These are phyloP conservation scores for Phthorimaea operculella DNA, from an alignment of 1,140 invertebrate genomes.

Conservation along the genomic window DNA sequence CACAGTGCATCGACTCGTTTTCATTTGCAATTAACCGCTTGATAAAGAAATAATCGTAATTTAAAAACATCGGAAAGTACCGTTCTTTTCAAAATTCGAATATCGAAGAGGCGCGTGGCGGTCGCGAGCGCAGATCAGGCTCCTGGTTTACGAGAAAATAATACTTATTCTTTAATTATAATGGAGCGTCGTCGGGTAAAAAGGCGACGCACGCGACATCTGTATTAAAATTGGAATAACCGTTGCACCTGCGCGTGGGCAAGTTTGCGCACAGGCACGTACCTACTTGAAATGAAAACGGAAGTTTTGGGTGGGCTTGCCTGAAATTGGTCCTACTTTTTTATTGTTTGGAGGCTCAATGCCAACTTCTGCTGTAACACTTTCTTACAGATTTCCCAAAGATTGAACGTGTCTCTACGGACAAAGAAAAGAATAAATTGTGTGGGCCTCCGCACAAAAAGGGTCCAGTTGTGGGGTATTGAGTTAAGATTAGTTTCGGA, in stretches of 20 bases:
- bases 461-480: too few relatives aligned
- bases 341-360: too few relatives aligned
- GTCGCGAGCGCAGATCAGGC: conserved; percentile 20
- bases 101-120: conserved; percentile 36
- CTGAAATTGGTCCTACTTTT: too few relatives aligned
- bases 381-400: too few relatives aligned
- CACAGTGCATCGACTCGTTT: not conserved
- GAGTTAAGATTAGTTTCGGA: too few relatives aligned
- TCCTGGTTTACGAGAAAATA: conserved; percentile 59
- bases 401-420: too few relatives aligned
- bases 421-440: too few relatives aligned
- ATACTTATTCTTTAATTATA: conserved; percentile 60
- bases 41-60: conserved; percentile 45
- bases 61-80: conserved; percentile 23
- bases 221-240: conserved; percentile 63
- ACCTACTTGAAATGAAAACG: not conserved
- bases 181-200: conserved; percentile 53
- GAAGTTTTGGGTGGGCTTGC: too few relatives aligned
- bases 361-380: too few relatives aligned
- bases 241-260: conserved; percentile 47
- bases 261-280: conserved; percentile 17
- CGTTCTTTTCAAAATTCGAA: conserved; percentile 25
- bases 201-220: conserved; percentile 59
- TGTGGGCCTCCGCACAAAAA: too few relatives aligned
- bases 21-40: conserved; percentile 7